Conservation (phyloP, 1,140 invertebrate species). For the Drosophila neocordata region DNA sequence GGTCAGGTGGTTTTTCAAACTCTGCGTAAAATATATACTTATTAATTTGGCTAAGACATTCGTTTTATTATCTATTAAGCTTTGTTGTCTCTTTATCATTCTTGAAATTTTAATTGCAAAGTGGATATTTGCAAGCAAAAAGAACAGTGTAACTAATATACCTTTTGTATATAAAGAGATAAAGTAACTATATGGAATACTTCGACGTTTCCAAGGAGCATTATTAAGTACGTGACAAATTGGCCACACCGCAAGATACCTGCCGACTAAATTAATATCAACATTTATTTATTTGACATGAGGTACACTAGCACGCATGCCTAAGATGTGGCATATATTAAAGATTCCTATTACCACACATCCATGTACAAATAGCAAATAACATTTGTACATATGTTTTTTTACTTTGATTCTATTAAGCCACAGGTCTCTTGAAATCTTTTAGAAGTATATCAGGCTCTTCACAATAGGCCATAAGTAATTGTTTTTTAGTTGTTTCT, state of each 20-base stretch:
- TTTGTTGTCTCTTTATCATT: no score
- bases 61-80: no score
- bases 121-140: neutral
- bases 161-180: neutral
- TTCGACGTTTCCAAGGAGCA: conserved; percentile 4
- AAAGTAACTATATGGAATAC: neutral
- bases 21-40: no score
- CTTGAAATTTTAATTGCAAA: no score
- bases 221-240: conserved; percentile 12
- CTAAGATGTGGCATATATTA: neutral
- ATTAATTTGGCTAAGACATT: no score
- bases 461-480: no score
- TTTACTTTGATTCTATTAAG: neutral
- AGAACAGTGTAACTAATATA: neutral
- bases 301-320: neutral
- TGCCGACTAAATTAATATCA: conserved; percentile 10
- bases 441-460: neutral
- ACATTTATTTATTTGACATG: conserved; percentile 12
- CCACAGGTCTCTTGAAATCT: neutral
- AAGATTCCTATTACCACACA: neutral
- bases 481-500: no score
- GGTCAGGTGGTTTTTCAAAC: no score
- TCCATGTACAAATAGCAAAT: neutral
- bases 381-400: neutral
- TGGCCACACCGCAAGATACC: conserved; percentile 7